phyloP scores from a whole-genome alignment of 1,140 invertebrate species.

The Camponotus pennsylvanicus region DNA sequence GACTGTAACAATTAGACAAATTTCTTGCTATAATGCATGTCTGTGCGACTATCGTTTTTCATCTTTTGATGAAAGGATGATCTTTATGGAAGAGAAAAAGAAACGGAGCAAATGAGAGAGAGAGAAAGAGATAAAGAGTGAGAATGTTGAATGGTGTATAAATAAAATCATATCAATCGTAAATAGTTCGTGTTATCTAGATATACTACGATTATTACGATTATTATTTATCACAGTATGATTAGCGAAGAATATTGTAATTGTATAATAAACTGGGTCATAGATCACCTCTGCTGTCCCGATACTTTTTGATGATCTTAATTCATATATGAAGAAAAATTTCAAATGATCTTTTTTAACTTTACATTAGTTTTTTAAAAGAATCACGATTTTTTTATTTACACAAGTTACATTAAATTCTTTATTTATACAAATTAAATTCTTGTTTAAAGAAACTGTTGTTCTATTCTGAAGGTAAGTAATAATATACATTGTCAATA shows the following conservation, averaged over 20 bases:
- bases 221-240: constrained; percentile 82
- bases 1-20: constrained; percentile 60
- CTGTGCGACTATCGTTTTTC: background rate
- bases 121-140: background rate
- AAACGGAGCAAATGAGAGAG: background rate
- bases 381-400: background rate
- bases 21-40: constrained; percentile 55
- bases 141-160: constrained; percentile 80
- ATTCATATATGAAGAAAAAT: background rate
- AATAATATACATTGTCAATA: background rate
- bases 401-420: background rate
- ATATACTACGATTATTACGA: constrained; percentile 76
- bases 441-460: background rate
- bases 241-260: constrained; percentile 85
- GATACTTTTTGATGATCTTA: background rate
- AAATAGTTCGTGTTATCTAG: constrained; percentile 81
- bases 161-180: constrained; percentile 86
- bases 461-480: background rate
- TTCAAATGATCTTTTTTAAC: background rate
- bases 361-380: background rate
- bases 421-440: background rate
- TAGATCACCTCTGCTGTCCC: constrained; percentile 73
- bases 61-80: constrained; percentile 35
- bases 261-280: constrained; percentile 86
- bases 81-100: constrained; percentile 23